Evolutionary conservation across 1,140 invertebrate genomes (phyloP), one percentile per base, ranked within the genome.

Genomic region (Brachionus sp.): DNA sequence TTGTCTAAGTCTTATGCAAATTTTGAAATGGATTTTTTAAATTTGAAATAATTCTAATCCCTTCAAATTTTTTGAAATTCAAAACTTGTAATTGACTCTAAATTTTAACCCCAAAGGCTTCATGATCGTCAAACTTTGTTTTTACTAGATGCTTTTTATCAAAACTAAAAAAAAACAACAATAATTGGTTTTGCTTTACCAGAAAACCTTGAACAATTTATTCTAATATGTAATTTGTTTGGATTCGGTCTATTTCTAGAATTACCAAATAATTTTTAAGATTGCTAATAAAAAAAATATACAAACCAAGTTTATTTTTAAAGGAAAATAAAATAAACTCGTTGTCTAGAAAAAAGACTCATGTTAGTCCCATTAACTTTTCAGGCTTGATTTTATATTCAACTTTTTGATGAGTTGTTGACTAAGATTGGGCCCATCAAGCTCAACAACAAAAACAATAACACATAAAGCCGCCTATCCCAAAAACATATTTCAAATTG

Each of bases 1-100:
- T 19, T 57, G 50, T 37, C n/a, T 66, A 66, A 66, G 29, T 66
- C 64, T 66, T 66, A 66, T 33, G 64, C 64, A 66, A 66, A 66
- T 66, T 66, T 66, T 33, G 64, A 66, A 66, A 35, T 66, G 13
- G 33, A 66, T 33, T 66, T 33, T n/a, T 66, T 23, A 57, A 57
- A 57, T 57, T 57, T 57, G 1, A 57, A 57, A 9, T 5, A 13
- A 29, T 66, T 66, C 29, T 66, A 35, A 66, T 35, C 33, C 64
- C 33, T 66, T 66, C 13, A 10, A 29, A 10, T 66, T 33, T 33
- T 29, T 33, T 66, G 64, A 66, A 66, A 66, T 33, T 66, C 16
- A 66, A 66, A 66, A 66, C 64, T 37, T 66, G 53, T 57, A 57
- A 57, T 57, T 19, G 53, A 57, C 53, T 57, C 23, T 19, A 13